Base-by-base conservation (phyloP, 2,113 vertebrate genomes). In the Microcebus murinus region DNA sequence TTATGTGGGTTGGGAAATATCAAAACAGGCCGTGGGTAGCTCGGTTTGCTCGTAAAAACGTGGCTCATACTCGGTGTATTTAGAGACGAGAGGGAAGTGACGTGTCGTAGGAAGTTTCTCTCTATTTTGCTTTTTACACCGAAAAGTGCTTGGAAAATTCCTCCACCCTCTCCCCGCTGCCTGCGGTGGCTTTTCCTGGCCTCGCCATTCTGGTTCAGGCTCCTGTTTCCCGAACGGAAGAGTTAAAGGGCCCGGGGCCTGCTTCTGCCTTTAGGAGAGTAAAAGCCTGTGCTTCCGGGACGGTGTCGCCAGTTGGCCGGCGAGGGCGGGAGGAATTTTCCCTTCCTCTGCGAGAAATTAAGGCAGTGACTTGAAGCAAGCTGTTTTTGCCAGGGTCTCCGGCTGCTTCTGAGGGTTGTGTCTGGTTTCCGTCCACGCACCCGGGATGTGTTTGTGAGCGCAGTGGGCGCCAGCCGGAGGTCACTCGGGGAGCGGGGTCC, bases 61-160 rank as follows among this genome's bases (percentile, higher is more conserved):
- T 89, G 83, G 63, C 73, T 93, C 50, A 10, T 29, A 20, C 73
- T 79, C 31, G 74, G n/a, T 76, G 34, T 93, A 87, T 95, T 98
- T 97, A 67, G 92, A 89, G 77, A 90, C 12, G 80, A 80, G 34
- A 77, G 50, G 73, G 45, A 92, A 80, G 70, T 39, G 25, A 83
- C 61, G 74, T 94, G 91, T 85, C 3, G 5, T 57, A 18, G 59
- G 52, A 84, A 89, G 14, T 55, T 88, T 95, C 80, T 57, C 77
- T 90, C 77, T 91, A 59, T 94, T 95, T 96, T 95, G 82, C 93
- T 81, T 74, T 91, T 97, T 79, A 61, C 93, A 95, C 90, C 90
- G 20, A 89, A 96, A 70, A 81, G 87, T 55, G 34, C 87, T 83
- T 92, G 97, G 97, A 97, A 97, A 97, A 96, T 92, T 50, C 34